These are phyloP conservation scores for Mamestra configurata DNA, from an alignment of 1,140 invertebrate species.

Conservation along the genomic window DNA sequence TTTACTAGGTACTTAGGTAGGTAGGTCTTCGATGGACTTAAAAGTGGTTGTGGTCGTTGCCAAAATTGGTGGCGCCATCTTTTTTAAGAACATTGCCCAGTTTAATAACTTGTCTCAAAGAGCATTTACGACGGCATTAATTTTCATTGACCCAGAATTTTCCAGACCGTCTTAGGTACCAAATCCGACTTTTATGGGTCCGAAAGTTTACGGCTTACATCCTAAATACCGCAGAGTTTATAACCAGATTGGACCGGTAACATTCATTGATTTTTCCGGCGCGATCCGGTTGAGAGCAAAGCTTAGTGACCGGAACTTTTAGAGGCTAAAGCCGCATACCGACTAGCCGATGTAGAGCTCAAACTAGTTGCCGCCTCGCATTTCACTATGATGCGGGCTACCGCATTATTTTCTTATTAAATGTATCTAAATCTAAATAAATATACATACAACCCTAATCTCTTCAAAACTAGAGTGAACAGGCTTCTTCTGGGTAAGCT, in stretches of 20 bases:
- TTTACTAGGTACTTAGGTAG: background rate
- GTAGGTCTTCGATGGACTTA: background rate
- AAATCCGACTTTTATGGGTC: background rate
- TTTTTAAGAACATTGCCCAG: background rate
- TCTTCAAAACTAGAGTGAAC: no score
- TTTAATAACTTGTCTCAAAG: slow-evolving; percentile 5
- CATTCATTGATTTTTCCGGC: slow-evolving; percentile 30
- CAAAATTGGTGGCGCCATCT: background rate
- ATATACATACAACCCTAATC: no score
- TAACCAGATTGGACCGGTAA: slow-evolving; percentile 21
- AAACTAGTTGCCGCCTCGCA: background rate
- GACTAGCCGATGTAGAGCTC: background rate
- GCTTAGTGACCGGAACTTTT: slow-evolving; percentile 6
- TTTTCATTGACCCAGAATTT: slow-evolving; percentile 16
- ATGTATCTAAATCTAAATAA: no score
- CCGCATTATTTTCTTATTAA: no score
- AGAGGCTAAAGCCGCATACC: background rate
- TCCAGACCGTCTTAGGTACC: background rate
- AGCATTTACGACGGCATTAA: background rate
- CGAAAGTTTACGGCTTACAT: slow-evolving; percentile 21
- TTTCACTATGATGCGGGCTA: no score
- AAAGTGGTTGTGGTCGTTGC: background rate
- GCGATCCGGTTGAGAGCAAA: background rate
- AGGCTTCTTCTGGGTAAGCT: no score
- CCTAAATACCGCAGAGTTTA: background rate